Conservation (phyloP, 2,797 vertebrate species). For the Danio choprae region DNA sequence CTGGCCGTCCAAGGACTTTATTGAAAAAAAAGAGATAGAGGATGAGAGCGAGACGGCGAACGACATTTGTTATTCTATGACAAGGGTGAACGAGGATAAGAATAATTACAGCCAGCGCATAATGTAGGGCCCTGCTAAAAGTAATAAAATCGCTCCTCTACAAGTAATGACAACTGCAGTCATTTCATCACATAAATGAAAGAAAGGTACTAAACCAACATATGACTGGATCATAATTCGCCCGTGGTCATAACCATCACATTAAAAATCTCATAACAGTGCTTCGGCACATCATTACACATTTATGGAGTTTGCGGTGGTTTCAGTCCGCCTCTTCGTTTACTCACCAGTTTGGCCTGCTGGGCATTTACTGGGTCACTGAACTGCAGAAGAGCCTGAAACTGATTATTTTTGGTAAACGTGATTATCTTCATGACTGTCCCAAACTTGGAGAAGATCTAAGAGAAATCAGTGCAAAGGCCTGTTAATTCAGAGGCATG, state of each 20-base stretch:
- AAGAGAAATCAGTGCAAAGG: slow-evolving; percentile 46
- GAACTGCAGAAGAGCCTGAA: slow-evolving; percentile 97
- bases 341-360: slow-evolving; percentile 94
- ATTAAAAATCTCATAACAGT: slow-evolving; percentile 49
- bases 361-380: slow-evolving; percentile 97
- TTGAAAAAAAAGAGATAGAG: background rate
- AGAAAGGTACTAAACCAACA: slow-evolving; percentile 44
- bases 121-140: slow-evolving; percentile 38
- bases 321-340: slow-evolving; percentile 24
- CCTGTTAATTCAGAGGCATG: slow-evolving; percentile 28
- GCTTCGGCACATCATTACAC: slow-evolving; percentile 21
- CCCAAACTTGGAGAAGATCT: slow-evolving; percentile 99
- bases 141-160: slow-evolving; percentile 39
- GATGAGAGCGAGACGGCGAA: slow-evolving; percentile 5
- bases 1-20: slow-evolving; percentile 94
- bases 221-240: slow-evolving; percentile 48
- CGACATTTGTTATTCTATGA: slow-evolving; percentile 10
- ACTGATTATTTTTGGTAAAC: slow-evolving; percentile 99
- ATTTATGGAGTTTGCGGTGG: slow-evolving; percentile 41
- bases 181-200: slow-evolving; percentile 44
- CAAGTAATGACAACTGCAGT: slow-evolving; percentile 46
- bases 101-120: slow-evolving; percentile 14
- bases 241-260: slow-evolving; percentile 43
- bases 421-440: slow-evolving; percentile 99
- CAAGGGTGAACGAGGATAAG: slow-evolving; percentile 8